phyloP scores from a whole-genome alignment of 2,888 invertebrate species.

The Caradrina kadenii region DNA sequence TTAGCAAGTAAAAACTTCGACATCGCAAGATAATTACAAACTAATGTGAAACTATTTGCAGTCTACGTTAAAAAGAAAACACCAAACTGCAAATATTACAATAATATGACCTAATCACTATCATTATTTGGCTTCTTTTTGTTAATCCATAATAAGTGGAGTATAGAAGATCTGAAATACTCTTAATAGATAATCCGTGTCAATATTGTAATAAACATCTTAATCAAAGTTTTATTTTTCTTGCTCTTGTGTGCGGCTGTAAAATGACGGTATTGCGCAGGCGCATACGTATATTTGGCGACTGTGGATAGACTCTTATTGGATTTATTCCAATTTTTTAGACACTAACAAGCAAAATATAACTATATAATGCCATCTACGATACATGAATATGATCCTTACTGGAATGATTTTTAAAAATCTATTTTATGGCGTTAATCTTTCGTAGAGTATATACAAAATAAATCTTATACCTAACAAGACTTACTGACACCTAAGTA shows the following conservation, averaged over 20 bases:
- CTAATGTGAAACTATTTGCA: no score
- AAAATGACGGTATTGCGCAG: not conserved
- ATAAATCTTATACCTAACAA: constrained; percentile 39
- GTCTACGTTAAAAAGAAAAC: no score
- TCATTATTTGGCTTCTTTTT: no score
- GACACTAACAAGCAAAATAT: not conserved
- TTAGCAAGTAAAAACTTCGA: no score
- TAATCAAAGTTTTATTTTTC: not conserved
- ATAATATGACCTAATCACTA: no score
- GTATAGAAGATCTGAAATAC: not conserved
- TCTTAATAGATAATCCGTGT: not conserved
- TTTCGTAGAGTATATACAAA: constrained; percentile 53
- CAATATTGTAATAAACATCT: not conserved
- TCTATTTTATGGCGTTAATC: constrained; percentile 41
- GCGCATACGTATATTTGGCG: not conserved
- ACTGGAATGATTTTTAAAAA: constrained; percentile 55
- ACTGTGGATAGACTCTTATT: not conserved
- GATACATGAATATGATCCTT: constrained; percentile 20
- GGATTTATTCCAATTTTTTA: not conserved
- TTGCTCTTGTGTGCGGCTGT: not conserved
- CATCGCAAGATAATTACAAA: no score
- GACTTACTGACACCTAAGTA: constrained; percentile 21
- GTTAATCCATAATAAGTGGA: no score
- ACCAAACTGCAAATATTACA: no score
- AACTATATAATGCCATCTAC: constrained; percentile 31